Conservation (phyloP, 2,888 invertebrate species). For the Unio pictorum region DNA sequence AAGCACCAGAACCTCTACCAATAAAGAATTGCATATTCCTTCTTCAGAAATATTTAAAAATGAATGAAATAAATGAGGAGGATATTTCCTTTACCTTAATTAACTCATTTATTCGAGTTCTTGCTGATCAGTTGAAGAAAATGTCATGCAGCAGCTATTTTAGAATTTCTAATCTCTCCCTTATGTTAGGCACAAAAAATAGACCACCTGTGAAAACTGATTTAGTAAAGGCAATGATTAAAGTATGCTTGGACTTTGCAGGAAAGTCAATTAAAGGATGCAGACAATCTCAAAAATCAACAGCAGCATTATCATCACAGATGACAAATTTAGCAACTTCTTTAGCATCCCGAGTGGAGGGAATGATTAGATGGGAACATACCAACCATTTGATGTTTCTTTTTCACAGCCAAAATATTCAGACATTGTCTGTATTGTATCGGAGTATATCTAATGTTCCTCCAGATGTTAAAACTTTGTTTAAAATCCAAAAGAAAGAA, state of each 20-base stretch:
- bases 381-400: conserved; percentile 46
- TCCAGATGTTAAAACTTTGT: conserved; percentile 27
- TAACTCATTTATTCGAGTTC: conserved; percentile 37
- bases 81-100: conserved; percentile 37
- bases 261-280: conserved; percentile 18
- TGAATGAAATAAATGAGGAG: neutral
- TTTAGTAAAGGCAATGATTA: conserved; percentile 20
- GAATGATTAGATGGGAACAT: conserved; percentile 51
- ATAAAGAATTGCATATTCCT: conserved; percentile 18
- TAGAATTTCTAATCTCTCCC: neutral
- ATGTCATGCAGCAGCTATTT: conserved; percentile 46
- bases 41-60: conserved; percentile 24
- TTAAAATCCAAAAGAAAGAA: conserved; percentile 43
- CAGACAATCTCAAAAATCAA: conserved; percentile 11
- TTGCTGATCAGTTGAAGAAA: conserved; percentile 52
- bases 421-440: conserved; percentile 43
- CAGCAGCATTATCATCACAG: too few species aligned
- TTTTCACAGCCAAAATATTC: conserved; percentile 43
- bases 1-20: conserved; percentile 15
- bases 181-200: conserved; percentile 11
- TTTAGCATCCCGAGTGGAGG: conserved; percentile 19
- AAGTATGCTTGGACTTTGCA: conserved; percentile 26
- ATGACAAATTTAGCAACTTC: too few species aligned
- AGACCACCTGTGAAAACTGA: conserved; percentile 13
- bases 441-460: conserved; percentile 31